A percentile compares a stretch with the other conserved stretches of the same genome.
Conservation (phyloP, 2,888 invertebrate genomes). For the Dryococelus australis region DNA sequence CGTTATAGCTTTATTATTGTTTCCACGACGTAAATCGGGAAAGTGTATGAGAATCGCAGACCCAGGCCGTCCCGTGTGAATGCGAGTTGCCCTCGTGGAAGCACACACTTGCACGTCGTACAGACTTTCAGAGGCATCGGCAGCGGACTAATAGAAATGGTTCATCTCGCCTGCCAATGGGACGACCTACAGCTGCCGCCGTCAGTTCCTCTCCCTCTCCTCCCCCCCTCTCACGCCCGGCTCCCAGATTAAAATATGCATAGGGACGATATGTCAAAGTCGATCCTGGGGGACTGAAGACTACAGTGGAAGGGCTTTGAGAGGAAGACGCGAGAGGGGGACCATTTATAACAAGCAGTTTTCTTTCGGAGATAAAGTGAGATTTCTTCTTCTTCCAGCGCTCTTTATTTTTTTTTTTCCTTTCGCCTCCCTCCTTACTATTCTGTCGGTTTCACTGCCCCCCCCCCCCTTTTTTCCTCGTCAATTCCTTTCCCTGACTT, state of each 20-base stretch:
- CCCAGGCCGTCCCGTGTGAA: too few relatives aligned
- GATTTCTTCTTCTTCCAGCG: conserved; percentile 18
- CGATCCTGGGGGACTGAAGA: conserved; percentile 27
- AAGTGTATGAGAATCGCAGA: too few relatives aligned
- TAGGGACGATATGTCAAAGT: conserved; percentile 47
- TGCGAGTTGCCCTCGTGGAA: too few relatives aligned
- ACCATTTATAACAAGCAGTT: conserved; percentile 24
- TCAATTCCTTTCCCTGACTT: conserved; percentile 4
- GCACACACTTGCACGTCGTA: too few relatives aligned
- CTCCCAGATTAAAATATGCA: conserved; percentile 47
- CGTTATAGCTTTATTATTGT: too few relatives aligned
- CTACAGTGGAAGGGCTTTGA: not conserved
- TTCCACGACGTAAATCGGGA: too few relatives aligned
- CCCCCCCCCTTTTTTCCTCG: not conserved
- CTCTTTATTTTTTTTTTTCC: conserved; percentile 18
- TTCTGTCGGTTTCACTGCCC: not conserved
- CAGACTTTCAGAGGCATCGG: not conserved
- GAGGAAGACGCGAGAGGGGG: not conserved
- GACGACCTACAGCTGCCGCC: conserved; percentile 43
- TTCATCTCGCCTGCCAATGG: conserved; percentile 36
- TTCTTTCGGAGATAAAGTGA: conserved; percentile 33
- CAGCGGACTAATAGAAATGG: not conserved
- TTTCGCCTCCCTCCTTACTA: not conserved
- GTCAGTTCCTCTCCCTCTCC: not conserved
- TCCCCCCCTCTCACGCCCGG: not conserved